phyloP scores from a whole-genome alignment of 1,140 invertebrate species.

The Drosophila nigromelanica region DNA sequence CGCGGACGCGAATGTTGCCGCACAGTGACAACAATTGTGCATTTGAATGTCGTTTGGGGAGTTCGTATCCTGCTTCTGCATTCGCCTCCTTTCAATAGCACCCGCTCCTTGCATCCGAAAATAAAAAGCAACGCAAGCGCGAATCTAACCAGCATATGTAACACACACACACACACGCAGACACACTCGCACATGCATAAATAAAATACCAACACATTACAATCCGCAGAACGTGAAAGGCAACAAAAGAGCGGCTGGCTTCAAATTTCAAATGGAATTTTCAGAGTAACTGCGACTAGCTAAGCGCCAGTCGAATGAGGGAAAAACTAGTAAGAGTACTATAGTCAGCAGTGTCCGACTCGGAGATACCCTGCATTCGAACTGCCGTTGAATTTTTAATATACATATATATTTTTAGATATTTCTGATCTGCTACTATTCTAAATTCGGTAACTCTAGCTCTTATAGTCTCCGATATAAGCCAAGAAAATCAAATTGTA shows the following conservation, averaged over 20 bases:
- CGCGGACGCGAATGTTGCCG: slow-evolving; percentile 39
- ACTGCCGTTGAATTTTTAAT: no score
- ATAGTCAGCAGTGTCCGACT: no score
- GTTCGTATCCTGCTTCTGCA: slow-evolving; percentile 7
- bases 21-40: slow-evolving; percentile 76
- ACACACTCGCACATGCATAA: slow-evolving; percentile 8
- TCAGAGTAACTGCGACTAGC: slow-evolving; percentile 7
- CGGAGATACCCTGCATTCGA: no score
- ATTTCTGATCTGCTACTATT: no score
- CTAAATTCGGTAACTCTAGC: no score
- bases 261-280: slow-evolving; percentile 44
- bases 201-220: slow-evolving; percentile 57
- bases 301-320: background rate
- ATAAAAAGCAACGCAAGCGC: slow-evolving; percentile 48
- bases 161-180: slow-evolving; percentile 2
- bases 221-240: slow-evolving; percentile 33
- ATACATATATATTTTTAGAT: no score
- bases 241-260: slow-evolving; percentile 37
- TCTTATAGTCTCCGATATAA: no score
- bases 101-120: slow-evolving; percentile 19
- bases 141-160: slow-evolving; percentile 37
- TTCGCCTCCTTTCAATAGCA: background rate
- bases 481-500: no score
- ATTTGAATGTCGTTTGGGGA: slow-evolving; percentile 73
- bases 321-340: no score